Percentiles rank a stretch among this genome's conserved stretches.
Evolutionary conservation across 2,113 vertebrate species (phyloP).

Genomic region (Colistium nudipinnis): DNA sequence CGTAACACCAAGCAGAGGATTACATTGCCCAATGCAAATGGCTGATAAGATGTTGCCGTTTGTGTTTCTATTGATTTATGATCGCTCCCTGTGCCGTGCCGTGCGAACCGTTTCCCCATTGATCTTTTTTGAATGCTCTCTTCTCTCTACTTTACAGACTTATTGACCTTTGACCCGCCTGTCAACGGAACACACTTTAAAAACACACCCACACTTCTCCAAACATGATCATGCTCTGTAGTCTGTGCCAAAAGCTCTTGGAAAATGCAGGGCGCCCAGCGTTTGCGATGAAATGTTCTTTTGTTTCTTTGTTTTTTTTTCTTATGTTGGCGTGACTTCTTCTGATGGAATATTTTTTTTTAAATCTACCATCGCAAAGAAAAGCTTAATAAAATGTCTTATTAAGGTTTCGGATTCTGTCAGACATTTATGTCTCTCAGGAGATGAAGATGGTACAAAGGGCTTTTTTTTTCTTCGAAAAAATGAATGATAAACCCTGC

Average conservation of each 20-base stretch:
- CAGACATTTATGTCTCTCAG: neutral
- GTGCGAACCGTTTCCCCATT: constrained; percentile 58
- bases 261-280: constrained; percentile 13
- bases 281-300: constrained; percentile 29
- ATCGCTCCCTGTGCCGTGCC: constrained; percentile 40
- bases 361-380: constrained; percentile 30
- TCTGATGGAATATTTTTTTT: constrained; percentile 35
- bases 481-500: constrained; percentile 19
- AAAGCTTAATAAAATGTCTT: constrained; percentile 56
- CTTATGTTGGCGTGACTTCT: constrained; percentile 26
- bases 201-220: constrained; percentile 51
- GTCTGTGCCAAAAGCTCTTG: constrained; percentile 67
- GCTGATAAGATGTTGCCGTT: constrained; percentile 36
- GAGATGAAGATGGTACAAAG: neutral
- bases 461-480: constrained; percentile 2
- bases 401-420: constrained; percentile 25
- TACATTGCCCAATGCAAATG: constrained; percentile 21
- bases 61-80: constrained; percentile 54
- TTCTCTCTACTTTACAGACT: constrained; percentile 63
- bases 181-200: constrained; percentile 54
- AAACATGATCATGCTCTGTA: constrained; percentile 51
- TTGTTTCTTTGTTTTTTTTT: constrained; percentile 14
- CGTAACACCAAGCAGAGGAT: too few relatives aligned
- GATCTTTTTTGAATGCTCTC: constrained; percentile 66
- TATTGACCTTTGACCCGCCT: constrained; percentile 60